Evolutionary conservation across 2,113 vertebrate species (phyloP), one percentile per base, ranked within the genome.

Genomic region (Callopanchax toddi): DNA sequence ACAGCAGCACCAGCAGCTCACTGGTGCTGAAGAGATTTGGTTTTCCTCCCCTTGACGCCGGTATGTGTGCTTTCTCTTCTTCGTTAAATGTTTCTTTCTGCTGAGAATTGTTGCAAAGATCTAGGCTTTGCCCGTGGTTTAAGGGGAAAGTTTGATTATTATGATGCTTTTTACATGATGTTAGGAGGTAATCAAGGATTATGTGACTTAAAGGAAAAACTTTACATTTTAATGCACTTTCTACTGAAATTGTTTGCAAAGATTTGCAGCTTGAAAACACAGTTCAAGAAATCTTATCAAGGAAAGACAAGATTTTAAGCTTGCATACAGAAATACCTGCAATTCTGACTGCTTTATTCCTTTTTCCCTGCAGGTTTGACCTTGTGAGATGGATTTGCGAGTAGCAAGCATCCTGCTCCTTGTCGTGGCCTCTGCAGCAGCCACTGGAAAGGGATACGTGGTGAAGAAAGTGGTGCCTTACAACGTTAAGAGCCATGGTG

Each of bases 401-500:
- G 87, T 92, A 63, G 89, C 85, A 37, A 77, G 81, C 88, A 81
- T 93, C 73, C 79, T 97, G 76, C 89, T 96, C 87, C 85, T 92
- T 40, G 50, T 95, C 70, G 84, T 93, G 68, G 91, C 88, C 71
- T 75, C 94, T 82, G 87, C 90, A 45, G 90, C 93, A 40, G 95
- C 92, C 80, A 92, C 94, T 57, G 94, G 94, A 40, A 84, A 93
- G 0, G 86, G 93, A 22, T 97, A 95, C 76, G 95, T 96, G 62
- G 91, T 95, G 70, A 95, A 97, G 87, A 91, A 96, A 59, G 87
- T 93, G 62, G 67, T 97, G 89, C 89, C 95, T 44, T 95, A 91
- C 72, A 87, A 91, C 51, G 93, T 97, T 59, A 98, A 96, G 86
- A 91, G 93, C 82, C 95, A 97, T 56, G 94, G 97, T 99, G 92